phyloP scores from a whole-genome alignment of 2,113 vertebrate species.

The Poecilia latipinna region DNA sequence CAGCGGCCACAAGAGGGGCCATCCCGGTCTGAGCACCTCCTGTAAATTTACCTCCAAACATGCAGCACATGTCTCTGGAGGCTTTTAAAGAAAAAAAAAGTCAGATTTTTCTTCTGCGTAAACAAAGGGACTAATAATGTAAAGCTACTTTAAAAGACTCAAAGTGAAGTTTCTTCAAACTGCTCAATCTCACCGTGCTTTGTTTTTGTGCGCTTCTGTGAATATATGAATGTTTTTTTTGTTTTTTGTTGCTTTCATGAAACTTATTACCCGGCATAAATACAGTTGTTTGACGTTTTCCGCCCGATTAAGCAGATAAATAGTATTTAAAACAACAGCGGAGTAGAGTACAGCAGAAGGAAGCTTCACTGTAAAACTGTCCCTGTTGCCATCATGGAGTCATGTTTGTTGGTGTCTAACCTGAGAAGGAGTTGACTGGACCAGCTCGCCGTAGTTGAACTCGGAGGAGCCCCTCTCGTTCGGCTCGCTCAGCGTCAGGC shows the following conservation, averaged over 20 bases:
- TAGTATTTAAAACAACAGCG: too few relatives aligned
- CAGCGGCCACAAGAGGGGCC: neutral
- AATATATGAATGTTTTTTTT: too few relatives aligned
- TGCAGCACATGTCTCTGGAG: neutral
- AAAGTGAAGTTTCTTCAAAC: neutral
- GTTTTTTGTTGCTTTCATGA: too few relatives aligned
- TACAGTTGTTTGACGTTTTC: too few relatives aligned
- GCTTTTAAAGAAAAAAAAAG: too few relatives aligned
- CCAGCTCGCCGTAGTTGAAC: conserved; percentile 94
- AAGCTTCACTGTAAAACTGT: neutral
- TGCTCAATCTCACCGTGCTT: neutral
- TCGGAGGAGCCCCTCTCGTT: conserved; percentile 90
- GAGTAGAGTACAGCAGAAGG: too few relatives aligned
- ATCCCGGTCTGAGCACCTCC: too few relatives aligned
- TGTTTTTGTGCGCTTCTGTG: neutral
- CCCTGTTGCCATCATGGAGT: conserved; percentile 4
- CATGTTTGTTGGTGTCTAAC: conserved; percentile 34
- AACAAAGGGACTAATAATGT: neutral
- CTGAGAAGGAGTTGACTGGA: conserved; percentile 76
- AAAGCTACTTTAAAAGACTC: neutral
- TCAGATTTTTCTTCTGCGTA: too few relatives aligned
- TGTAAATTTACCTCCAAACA: neutral
- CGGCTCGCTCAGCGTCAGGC: conserved; percentile 88
- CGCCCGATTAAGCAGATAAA: too few relatives aligned
- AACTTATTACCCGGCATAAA: too few relatives aligned